phyloP scores from a whole-genome alignment of 2,888 invertebrate genomes.

The Cepaea hortensis region DNA sequence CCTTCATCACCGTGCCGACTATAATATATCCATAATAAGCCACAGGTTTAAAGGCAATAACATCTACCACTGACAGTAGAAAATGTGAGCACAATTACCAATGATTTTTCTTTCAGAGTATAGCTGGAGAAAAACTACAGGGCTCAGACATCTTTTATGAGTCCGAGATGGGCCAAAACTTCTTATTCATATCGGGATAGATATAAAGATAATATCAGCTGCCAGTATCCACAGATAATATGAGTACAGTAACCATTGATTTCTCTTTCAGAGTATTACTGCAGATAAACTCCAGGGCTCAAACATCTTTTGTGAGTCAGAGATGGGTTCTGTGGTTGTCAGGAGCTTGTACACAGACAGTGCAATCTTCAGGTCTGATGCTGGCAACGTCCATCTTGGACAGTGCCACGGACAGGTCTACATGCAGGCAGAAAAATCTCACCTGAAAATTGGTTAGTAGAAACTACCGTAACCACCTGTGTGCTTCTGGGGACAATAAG shows the following conservation, averaged over 20 bases:
- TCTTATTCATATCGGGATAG: too few relatives aligned
- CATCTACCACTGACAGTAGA: neutral
- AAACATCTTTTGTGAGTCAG: constrained; percentile 44
- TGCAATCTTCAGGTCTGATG: constrained; percentile 42
- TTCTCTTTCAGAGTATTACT: constrained; percentile 22
- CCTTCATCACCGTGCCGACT: too few relatives aligned
- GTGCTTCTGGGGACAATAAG: too few relatives aligned
- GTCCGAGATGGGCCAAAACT: too few relatives aligned
- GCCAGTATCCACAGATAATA: neutral
- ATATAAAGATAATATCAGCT: too few relatives aligned
- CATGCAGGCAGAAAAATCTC: constrained; percentile 32
- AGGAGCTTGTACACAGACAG: constrained; percentile 44
- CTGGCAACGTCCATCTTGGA: constrained; percentile 33
- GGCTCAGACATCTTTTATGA: too few relatives aligned
- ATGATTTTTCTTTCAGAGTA: too few relatives aligned
- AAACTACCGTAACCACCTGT: neutral
- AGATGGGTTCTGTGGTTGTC: constrained; percentile 34
- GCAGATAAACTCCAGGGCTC: constrained; percentile 46
- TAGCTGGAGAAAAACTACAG: too few relatives aligned
- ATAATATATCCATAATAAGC: too few relatives aligned
- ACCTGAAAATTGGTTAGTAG: constrained; percentile 37
- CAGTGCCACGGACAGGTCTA: constrained; percentile 48
- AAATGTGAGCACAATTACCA: neutral
- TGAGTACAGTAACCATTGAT: neutral
- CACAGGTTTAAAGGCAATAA: too few relatives aligned